Base-by-base conservation (phyloP, 2,113 vertebrate genomes). In the Amia ocellicauda region DNA sequence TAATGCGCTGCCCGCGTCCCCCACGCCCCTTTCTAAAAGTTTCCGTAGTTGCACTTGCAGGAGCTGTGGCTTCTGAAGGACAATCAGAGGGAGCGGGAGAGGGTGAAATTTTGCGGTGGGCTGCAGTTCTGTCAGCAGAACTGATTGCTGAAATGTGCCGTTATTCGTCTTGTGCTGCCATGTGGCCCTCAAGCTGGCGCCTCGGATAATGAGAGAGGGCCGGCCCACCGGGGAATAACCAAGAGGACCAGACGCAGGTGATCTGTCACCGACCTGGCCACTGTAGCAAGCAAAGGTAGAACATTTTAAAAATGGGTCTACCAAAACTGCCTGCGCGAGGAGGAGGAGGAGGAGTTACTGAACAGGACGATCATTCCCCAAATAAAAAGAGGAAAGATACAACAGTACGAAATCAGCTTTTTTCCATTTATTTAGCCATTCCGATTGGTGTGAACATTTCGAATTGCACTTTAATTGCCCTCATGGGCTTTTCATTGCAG, bases 81-180 rank as follows among this genome's bases (percentile, higher is more conserved):
- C 86, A 13, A 16, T 19, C 64, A 68, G 78, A 82, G 78, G 81
- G 80, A 82, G 81, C 69, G 58, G 55, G 78, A 76, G 86, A 85
- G 85, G 86, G 84, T 84, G 64, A 78, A 87, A 87, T 86, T 87
- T 80, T 87, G 86, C 85, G 84, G 84, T 80, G 83, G 88, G 86
- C 84, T 87, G 89, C 83, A 87, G 76, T 86, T 89, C 87, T 91
- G 89, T 91, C 89, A 91, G 81, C 82, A 88, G 83, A 89, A 91
- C 86, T 88, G 83, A 91, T 91, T 85, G 86, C 87, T 86, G 84
- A 86, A 81, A 71, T 73, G 69, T 80, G 74, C 69, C 77, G 78
- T 85, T 89, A 90, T 91, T 87, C 83, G 89, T 90, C 88, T 88
- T 89, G 80, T 83, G 80, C 85, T 89, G 88, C 87, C 89, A 88